Conservation (phyloP, 2,113 vertebrate genomes). For the Agapornis roseicollis region DNA sequence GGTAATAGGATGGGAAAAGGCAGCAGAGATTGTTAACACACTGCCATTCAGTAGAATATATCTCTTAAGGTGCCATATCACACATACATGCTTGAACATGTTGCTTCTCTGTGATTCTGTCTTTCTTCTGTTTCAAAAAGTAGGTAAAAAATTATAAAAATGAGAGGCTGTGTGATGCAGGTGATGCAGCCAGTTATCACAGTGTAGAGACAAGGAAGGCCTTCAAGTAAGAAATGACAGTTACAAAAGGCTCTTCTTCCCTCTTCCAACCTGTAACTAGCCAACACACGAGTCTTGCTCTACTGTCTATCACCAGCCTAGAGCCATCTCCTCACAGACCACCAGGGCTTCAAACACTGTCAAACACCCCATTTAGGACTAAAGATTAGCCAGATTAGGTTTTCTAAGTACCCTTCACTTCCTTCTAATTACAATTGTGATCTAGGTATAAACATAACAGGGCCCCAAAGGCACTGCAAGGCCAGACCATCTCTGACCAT, state of each 20-base stretch:
- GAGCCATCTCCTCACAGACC: neutral
- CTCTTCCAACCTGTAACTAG: neutral
- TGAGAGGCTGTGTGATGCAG: neutral
- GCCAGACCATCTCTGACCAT: neutral
- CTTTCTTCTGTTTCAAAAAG: neutral
- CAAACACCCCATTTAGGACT: neutral
- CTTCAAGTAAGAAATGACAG: neutral
- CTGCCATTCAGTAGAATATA: neutral
- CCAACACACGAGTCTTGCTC: neutral
- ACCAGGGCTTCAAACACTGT: neutral
- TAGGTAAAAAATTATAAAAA: neutral
- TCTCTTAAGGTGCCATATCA: neutral
- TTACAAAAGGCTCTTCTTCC: neutral
- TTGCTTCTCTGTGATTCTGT: neutral
- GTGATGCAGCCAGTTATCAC: neutral
- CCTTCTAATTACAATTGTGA: neutral
- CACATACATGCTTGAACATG: fast-evolving
- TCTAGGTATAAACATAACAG: neutral
- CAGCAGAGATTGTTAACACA: neutral
- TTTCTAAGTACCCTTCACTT: neutral
- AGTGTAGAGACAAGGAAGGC: neutral
- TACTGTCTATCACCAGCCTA: neutral
- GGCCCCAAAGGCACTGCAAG: neutral
- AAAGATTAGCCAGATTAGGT: neutral
- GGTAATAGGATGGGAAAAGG: neutral